Conservation (phyloP, 2,888 invertebrate species). For the Conops quadrifasciatus region DNA sequence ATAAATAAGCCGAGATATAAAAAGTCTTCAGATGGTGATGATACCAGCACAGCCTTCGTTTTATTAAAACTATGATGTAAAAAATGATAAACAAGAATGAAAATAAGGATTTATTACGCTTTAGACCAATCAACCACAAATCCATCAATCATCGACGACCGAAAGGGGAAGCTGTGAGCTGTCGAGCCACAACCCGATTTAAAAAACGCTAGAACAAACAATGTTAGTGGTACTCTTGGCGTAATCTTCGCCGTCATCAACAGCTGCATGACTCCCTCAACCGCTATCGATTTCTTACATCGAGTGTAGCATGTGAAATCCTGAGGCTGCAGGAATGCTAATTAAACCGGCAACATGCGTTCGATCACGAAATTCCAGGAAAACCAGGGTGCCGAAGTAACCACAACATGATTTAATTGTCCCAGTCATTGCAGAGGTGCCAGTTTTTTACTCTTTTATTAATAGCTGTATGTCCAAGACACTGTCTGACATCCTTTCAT, state of each 20-base stretch:
- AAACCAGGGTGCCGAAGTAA: neutral
- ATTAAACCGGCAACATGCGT: neutral
- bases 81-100: conserved; percentile 45
- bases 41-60: conserved; percentile 23
- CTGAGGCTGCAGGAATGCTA: conserved; percentile 11
- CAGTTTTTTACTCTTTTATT: conserved; percentile 15
- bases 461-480: conserved; percentile 9
- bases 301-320: neutral
- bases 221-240: conserved; percentile 44
- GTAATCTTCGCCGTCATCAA: conserved; percentile 31
- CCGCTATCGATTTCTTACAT: conserved; percentile 44
- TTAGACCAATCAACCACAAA: conserved; percentile 44
- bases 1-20: neutral
- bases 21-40: neutral
- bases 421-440: neutral
- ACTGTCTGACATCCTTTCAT: conserved; percentile 18
- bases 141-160: conserved; percentile 35
- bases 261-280: conserved; percentile 27
- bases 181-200: conserved; percentile 31
- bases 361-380: neutral
- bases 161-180: conserved; percentile 33
- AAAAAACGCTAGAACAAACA: conserved; percentile 46
- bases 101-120: conserved; percentile 48
- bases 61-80: conserved; percentile 42
- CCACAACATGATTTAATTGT: conserved; percentile 28